Base-by-base conservation (phyloP, 2,113 vertebrate genomes). In the Gambusia holbrooki region DNA sequence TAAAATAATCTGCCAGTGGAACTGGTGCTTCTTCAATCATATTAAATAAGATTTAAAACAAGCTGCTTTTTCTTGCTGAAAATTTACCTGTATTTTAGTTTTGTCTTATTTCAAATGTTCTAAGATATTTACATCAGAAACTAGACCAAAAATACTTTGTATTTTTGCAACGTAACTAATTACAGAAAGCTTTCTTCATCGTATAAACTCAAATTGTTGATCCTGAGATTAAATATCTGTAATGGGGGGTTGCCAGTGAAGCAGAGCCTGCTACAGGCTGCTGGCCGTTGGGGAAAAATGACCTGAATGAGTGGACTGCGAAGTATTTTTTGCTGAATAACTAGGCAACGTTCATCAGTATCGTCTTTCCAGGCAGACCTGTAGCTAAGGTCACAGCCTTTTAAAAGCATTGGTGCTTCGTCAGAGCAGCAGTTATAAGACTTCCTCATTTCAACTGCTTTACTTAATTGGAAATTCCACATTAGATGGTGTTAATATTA, bases 141-240 rank as follows among this genome's bases (percentile, higher is more conserved):
- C 35, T 37, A 11, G 35, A 12, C 10, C 10, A 11, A 35, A 35
- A 35, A 35, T 35, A 35, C 35, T 2, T 10, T 35, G 35, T 10
- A 2, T 10, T 35, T 35, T 10, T 35, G 2, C 35, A 35, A 35
- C 35, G 19, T 29, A 65, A 62, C 25, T 74, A 67, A 73, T 77
- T 79, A 81, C 79, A 78, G 48, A 63, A 17, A 28, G 62, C 76
- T 32, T 78, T 71, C 75, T 33, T 72, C 54, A 68, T 82, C 45
- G 28, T 71, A 60, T 27, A 66, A 79, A 60, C 76, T 42, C 0
- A 70, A 85, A 73, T 80, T 83, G 79, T 28, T 85, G 81, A 89
- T 88, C 76, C 54, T 27, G 67, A 4, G 71, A 66, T 85, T 79
- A 77, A 75, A 58, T 42, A 78, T 85, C 75, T 71, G 67, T 40